Base-by-base conservation (phyloP, 1,140 invertebrate genomes). In the Yoshiicerus persimilis region DNA sequence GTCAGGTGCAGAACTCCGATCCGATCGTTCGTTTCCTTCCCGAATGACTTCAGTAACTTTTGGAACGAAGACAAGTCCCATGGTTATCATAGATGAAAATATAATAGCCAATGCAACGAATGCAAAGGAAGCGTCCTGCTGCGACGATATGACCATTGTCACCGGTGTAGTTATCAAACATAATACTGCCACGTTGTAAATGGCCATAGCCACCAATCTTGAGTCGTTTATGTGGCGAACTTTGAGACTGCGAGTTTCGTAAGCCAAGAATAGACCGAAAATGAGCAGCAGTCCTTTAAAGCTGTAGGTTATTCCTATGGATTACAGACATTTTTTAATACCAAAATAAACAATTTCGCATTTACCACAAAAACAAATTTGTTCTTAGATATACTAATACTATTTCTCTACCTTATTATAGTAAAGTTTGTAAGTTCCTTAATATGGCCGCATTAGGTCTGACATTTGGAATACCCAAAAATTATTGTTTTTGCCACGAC, bases 161-260 rank as follows among this genome's bases (percentile, higher is more conserved):
- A 99, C 98, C 0, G 98, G 98, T 16, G 97, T 98, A 11, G 98
- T 99, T 92, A 99, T 99, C 86, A 99, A 93, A 92, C 98, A 99
- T 16, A 99, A 94, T 32, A 99, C 97, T 87, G 99, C 98, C 77
- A 99, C 98, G 93, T 99, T 99, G 93, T 99, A 99, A 91, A 99
- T 99, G 90, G 98, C 98, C 97, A 99, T 99, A 89, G 98, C 98
- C 13, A 99, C 98, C 93, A 99, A 98, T 91, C 98, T 95, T 0
- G 98, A 98, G 93, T 99, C 99, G 93, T 97, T 97, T 91, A 97
- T 97, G 92, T 97, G 96, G 88, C 97, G 96, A 10, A 97, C 95
- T 94, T 99, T 99, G 30, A 99, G 96, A 87, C 97, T 99, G 77
- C 99, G 94, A 0, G 98, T 99, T 93, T 99, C 99, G 92, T 99